These are phyloP conservation scores for Herminia tarsipennalis DNA, from an alignment of 2,888 invertebrate genomes.

Conservation along the genomic window DNA sequence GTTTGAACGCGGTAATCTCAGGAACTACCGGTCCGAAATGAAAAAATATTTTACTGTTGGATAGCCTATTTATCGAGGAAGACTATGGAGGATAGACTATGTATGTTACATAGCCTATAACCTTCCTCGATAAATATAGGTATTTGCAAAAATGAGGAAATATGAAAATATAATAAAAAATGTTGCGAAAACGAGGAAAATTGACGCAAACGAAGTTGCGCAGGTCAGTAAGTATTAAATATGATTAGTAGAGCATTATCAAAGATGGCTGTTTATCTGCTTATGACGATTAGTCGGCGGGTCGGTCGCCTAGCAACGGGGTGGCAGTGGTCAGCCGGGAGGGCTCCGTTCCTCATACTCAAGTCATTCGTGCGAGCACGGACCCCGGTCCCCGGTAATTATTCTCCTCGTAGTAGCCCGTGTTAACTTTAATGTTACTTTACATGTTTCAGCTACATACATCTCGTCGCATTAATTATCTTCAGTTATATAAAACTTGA, in stretches of 20 bases:
- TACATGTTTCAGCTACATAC: slow-evolving; percentile 52
- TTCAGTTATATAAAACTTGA: slow-evolving; percentile 36
- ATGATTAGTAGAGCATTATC: slow-evolving; percentile 56
- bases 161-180: too few species aligned
- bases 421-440: slow-evolving; percentile 76
- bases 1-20: too few species aligned
- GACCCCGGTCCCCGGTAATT: slow-evolving; percentile 72
- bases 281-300: slow-evolving; percentile 83
- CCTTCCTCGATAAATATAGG: too few species aligned
- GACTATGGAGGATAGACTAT: too few species aligned
- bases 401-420: slow-evolving; percentile 74
- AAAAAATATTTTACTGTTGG: too few species aligned
- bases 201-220: too few species aligned
- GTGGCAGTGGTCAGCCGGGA: slow-evolving; percentile 74
- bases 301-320: slow-evolving; percentile 80
- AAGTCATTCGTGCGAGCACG: slow-evolving; percentile 60
- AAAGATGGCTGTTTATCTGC: slow-evolving; percentile 77
- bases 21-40: too few species aligned
- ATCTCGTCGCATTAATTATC: slow-evolving; percentile 44
- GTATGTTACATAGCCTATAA: too few species aligned
- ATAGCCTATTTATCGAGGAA: too few species aligned
- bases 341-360: slow-evolving; percentile 77
- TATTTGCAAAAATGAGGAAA: too few species aligned
- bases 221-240: too few species aligned
- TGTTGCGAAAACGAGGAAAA: too few species aligned